Base-by-base conservation (phyloP, 1,140 invertebrate species). In the Penaeus japonicus region DNA sequence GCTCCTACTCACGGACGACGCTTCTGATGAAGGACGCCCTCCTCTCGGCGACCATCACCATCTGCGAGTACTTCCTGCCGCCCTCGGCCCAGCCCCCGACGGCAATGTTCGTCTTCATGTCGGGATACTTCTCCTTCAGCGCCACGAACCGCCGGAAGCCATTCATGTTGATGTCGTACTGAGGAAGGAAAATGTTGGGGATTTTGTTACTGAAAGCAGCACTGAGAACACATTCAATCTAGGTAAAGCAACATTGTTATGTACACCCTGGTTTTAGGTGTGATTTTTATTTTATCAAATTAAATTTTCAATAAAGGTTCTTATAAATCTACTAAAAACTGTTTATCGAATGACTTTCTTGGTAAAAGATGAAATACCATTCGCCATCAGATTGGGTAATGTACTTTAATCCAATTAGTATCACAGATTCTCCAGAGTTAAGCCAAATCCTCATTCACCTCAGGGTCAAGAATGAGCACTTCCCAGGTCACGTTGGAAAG, bases 101-200 rank as follows among this genome's bases (percentile, higher is more conserved):
- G 17, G 92, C 93, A 5, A 94, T 89, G 7, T 93, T 85, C 10
- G 96, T 94, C 92, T 97, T 97, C 17, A 97, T 92, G 27, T 94
- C 92, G 0, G 97, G 96, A 92, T 96, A 94, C 27, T 94, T 95
- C 18, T 94, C 92, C 39, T 95, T 95, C 4, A 98, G 92, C 10
- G 94, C 93, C 0, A 96, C 96, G 91, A 98, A 98, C 90, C 96
- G 96, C n/a, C 93, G 93, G 93, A 96, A 98, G 91, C 94, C 94
- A 90, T 96, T 93, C 12, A 96, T 22, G 54, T 27, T 55, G 47
- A 15, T 12, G 77, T 79, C 77, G 77, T 79, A 55, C 77, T 79
- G 77, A 7, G n/a, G 77, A 10, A 5, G 10, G 27, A 5, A 27
- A 24, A 30, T 2, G 65, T 12, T 15, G 27, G 70, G 4, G 5